Evolutionary conservation across 2,797 vertebrate genomes (phyloP).

Genomic region (Oryzias dopingdopingensis): DNA sequence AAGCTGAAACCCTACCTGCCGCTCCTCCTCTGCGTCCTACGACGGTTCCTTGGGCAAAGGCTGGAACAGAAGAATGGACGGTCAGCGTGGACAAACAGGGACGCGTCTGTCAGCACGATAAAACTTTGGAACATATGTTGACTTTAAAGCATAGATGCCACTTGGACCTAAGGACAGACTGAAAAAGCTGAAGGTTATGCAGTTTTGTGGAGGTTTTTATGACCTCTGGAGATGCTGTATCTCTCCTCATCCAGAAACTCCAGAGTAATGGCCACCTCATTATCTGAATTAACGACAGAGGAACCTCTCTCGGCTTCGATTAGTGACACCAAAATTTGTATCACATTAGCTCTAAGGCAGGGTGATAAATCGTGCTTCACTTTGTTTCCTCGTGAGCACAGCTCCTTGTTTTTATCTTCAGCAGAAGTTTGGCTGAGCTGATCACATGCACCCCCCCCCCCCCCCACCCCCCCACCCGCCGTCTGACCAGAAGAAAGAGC

Average conservation of each 20-base stretch:
- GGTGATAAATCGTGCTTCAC: constrained; percentile 42
- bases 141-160: constrained; percentile 61
- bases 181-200: constrained; percentile 60
- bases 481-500: constrained; percentile 50
- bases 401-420: constrained; percentile 33
- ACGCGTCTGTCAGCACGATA: constrained; percentile 20
- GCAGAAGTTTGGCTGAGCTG: constrained; percentile 14
- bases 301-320: constrained; percentile 38
- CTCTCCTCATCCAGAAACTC: constrained; percentile 44
- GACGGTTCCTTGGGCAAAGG: constrained; percentile 84
- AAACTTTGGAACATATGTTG: constrained; percentile 55
- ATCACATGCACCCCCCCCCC: constrained; percentile 42
- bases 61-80: constrained; percentile 68
- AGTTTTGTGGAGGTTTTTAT: constrained; percentile 44
- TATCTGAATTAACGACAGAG: constrained; percentile 40
- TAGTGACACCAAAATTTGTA: constrained; percentile 29
- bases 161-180: constrained; percentile 35
- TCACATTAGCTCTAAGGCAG: constrained; percentile 29
- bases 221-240: constrained; percentile 40
- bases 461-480: constrained; percentile 26
- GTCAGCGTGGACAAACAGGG: constrained; percentile 37
- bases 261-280: constrained; percentile 49
- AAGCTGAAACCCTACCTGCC: constrained; percentile 53
- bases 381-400: constrained; percentile 48
- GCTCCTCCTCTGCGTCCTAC: constrained; percentile 65